Conservation (phyloP, 2,797 vertebrate species). For the Sebastes oblongus region DNA sequence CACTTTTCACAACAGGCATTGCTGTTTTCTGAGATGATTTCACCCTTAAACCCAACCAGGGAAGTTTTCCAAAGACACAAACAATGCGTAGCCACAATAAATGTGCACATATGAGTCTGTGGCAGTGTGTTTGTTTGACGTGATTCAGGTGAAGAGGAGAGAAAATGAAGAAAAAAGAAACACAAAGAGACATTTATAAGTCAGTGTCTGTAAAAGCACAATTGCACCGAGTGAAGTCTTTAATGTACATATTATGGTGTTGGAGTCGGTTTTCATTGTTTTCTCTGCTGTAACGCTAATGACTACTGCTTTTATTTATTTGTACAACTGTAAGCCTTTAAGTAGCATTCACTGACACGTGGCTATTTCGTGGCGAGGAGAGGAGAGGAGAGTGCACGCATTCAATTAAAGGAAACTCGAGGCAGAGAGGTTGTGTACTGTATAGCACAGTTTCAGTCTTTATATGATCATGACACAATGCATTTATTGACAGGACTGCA, state of each 20-base stretch:
- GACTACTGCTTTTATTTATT: constrained; percentile 58
- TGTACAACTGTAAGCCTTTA: constrained; percentile 9
- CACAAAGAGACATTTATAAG: not conserved
- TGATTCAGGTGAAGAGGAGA: not conserved
- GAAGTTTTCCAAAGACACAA: not conserved
- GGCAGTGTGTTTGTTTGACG: not conserved
- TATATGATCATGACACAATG: not conserved
- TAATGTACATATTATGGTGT: not conserved
- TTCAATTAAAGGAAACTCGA: not conserved
- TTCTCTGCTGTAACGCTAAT: constrained; percentile 9
- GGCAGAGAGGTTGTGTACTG: not conserved
- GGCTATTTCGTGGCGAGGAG: not conserved
- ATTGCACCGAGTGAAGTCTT: constrained; percentile 1
- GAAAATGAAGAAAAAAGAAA: not conserved
- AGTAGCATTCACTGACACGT: not conserved
- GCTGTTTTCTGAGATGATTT: not conserved
- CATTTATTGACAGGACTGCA: not conserved
- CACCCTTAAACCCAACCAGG: not conserved
- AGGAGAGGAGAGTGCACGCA: not conserved
- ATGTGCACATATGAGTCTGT: not conserved
- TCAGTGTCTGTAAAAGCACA: not conserved
- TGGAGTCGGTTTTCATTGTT: not conserved
- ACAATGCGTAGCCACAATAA: not conserved
- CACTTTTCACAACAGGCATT: not conserved
- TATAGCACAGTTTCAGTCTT: not conserved